Evolutionary conservation across 2,113 vertebrate species (phyloP).

Genomic region (Hydropotes inermis): DNA sequence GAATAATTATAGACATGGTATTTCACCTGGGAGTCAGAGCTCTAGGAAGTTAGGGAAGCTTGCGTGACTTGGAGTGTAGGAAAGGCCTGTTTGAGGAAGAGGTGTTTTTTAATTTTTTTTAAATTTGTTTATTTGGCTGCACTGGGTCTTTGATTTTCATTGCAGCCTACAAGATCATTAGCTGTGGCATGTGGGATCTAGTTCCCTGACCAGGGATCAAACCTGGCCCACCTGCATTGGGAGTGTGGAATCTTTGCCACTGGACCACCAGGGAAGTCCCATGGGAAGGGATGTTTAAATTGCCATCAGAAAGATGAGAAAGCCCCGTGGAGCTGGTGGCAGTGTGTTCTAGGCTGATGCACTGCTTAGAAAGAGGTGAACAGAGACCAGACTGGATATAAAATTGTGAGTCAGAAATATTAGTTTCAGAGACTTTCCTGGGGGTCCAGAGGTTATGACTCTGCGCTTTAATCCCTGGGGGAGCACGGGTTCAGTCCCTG

Average conservation of each 20-base stretch:
- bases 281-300: neutral
- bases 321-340: neutral
- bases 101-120: neutral
- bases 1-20: neutral
- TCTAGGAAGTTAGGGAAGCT: neutral
- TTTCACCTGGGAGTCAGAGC: neutral
- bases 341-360: neutral
- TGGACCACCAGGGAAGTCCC: neutral
- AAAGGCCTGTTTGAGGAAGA: neutral
- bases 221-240: neutral
- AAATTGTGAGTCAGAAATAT: neutral
- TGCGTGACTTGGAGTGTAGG: neutral
- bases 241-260: neutral
- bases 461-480: neutral
- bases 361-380: neutral
- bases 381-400: neutral
- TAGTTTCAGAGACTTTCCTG: neutral
- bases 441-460: neutral
- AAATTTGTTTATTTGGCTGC: neutral
- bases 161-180: neutral
- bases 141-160: neutral
- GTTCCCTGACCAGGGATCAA: neutral
- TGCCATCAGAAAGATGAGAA: neutral
- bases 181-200: neutral
- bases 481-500: neutral